phyloP scores from a whole-genome alignment of 2,797 vertebrate genomes.

The Tiaroga cobitis region DNA sequence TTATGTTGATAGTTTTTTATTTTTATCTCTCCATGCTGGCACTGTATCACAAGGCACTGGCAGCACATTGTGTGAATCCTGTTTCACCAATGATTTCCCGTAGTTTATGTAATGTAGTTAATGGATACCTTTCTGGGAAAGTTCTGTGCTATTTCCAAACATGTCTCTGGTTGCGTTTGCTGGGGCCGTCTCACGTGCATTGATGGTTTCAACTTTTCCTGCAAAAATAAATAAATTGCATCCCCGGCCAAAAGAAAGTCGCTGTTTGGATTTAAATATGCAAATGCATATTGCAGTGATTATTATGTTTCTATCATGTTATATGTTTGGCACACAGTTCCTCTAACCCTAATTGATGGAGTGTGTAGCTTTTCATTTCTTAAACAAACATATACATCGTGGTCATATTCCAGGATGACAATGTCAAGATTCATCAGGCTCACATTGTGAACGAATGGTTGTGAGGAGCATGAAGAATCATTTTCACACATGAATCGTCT shows the following conservation, averaged over 20 bases:
- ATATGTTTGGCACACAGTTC: no score
- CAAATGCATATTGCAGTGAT: no score
- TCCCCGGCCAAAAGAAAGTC: no score
- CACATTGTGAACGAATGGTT: no score
- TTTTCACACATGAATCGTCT: no score
- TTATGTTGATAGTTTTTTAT: neutral
- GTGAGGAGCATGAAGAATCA: no score
- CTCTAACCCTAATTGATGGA: neutral
- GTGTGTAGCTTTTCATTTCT: no score
- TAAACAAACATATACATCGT: no score
- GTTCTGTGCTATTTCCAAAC: constrained; percentile 83
- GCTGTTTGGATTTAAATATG: no score
- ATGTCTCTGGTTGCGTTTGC: constrained; percentile 74
- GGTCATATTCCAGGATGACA: no score
- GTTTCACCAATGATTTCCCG: constrained; percentile 24
- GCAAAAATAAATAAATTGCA: constrained; percentile 8
- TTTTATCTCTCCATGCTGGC: constrained; percentile 8
- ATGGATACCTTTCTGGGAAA: constrained; percentile 83
- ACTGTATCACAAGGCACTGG: constrained; percentile 25
- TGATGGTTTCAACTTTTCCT: constrained; percentile 85
- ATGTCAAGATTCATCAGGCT: no score
- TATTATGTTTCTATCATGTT: no score
- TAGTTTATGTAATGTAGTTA: constrained; percentile 46
- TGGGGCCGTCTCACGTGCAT: constrained; percentile 90
- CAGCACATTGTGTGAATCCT: neutral